Conservation (phyloP, 1,140 invertebrate genomes). For the Delia radicum region DNA sequence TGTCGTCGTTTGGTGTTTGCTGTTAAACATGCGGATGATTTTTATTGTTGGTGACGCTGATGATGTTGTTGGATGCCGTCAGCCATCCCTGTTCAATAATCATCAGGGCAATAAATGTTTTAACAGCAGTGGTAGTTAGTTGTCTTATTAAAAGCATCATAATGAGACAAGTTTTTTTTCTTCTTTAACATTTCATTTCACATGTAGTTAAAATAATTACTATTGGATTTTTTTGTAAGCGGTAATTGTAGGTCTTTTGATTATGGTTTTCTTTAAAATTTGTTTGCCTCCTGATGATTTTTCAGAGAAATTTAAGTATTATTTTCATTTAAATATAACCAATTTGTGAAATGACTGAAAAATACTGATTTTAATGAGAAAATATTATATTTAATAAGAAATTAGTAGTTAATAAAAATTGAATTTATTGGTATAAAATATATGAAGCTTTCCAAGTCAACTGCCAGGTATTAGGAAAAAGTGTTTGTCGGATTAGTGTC, state of each 20-base stretch:
- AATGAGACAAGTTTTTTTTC: not conserved
- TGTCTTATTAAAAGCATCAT: not conserved
- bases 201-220: no score
- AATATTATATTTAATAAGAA: not conserved
- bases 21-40: not conserved
- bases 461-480: no score
- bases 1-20: no score
- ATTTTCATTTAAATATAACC: not conserved
- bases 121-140: not conserved
- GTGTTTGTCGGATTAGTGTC: no score
- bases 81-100: not conserved
- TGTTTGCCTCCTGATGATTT: not conserved
- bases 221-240: no score
- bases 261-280: not conserved
- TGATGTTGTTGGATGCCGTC: not conserved
- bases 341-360: not conserved
- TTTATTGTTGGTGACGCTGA: not conserved
- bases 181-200: not conserved
- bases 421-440: not conserved
- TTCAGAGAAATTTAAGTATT: not conserved
- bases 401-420: not conserved
- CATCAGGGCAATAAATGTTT: not conserved
- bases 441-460: no score
- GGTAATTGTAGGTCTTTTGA: not conserved
- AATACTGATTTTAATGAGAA: not conserved